Evolutionary conservation across 2,113 vertebrate species (phyloP).

Genomic region (Coptodon rendalli): DNA sequence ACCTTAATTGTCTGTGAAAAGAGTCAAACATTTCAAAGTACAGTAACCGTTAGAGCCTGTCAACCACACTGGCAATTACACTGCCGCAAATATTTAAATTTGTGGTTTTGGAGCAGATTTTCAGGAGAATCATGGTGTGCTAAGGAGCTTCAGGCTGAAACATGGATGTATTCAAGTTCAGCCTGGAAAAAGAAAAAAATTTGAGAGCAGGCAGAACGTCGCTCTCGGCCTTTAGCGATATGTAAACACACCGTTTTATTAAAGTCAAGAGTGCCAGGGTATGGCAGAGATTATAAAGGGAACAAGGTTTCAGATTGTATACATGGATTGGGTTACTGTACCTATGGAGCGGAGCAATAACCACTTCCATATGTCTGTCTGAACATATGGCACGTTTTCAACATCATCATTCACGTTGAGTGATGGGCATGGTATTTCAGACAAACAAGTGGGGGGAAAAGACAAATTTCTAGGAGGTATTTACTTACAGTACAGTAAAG

Average conservation of each 20-base stretch:
- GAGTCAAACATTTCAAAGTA: conserved; percentile 63
- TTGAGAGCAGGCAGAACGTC: conserved; percentile 13
- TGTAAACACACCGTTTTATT: conserved; percentile 65
- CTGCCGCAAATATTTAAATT: conserved; percentile 66
- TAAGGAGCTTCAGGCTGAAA: conserved; percentile 48
- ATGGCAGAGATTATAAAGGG: conserved; percentile 53
- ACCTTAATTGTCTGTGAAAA: conserved; percentile 73
- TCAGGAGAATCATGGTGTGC: conserved; percentile 41
- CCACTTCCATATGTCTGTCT: conserved; percentile 58
- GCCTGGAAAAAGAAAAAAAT: not conserved
- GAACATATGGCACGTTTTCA: conserved; percentile 32
- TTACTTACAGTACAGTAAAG: conserved; percentile 48
- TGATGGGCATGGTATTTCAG: conserved; percentile 43
- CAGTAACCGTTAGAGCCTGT: conserved; percentile 57
- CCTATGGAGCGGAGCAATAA: conserved; percentile 51
- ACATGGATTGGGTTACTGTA: conserved; percentile 65
- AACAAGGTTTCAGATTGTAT: conserved; percentile 49
- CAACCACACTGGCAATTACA: conserved; percentile 60
- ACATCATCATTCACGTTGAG: conserved; percentile 51
- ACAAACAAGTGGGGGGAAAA: conserved; percentile 31
- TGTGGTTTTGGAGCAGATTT: conserved; percentile 55
- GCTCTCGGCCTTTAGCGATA: conserved; percentile 44
- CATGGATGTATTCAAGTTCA: conserved; percentile 18
- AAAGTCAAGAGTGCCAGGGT: conserved; percentile 33
- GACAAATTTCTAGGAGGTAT: conserved; percentile 58